Percentiles rank a stretch among this genome's conserved stretches.
Conservation (phyloP, 1,140 invertebrate genomes). For the Stegodyphus dumicola region DNA sequence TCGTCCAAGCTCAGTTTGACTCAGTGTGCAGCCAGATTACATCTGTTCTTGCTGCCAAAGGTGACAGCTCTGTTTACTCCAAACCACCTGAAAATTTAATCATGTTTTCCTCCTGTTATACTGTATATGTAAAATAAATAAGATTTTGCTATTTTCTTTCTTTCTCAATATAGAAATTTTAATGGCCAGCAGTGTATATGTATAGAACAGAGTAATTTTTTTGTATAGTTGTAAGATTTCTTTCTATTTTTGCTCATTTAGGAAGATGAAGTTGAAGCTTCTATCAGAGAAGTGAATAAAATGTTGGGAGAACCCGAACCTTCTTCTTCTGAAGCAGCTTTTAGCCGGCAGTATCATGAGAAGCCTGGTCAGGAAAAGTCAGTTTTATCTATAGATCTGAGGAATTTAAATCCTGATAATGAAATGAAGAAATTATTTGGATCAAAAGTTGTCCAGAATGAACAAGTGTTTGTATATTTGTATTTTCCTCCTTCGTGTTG, state of each 20-base stretch:
- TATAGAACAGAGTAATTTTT: conserved; percentile 67
- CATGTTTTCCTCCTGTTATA: too few species aligned
- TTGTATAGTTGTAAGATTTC: neutral
- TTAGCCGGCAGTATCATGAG: neutral
- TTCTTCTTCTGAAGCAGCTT: conserved; percentile 15
- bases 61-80: too few species aligned
- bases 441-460: conserved; percentile 78
- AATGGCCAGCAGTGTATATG: conserved; percentile 74
- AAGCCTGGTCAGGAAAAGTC: conserved; percentile 67
- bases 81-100: too few species aligned
- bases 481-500: too few species aligned
- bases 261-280: conserved; percentile 81
- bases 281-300: conserved; percentile 79
- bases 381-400: conserved; percentile 76
- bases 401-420: conserved; percentile 83
- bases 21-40: too few species aligned
- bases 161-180: conserved; percentile 65
- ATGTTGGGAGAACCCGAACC: conserved; percentile 73
- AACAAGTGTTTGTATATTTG: conserved; percentile 71
- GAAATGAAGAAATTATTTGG: conserved; percentile 89
- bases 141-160: too few species aligned
- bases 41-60: too few species aligned
- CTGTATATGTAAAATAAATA: too few species aligned
- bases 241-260: conserved; percentile 60
- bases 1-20: too few species aligned